Evolutionary conservation across 2,113 vertebrate species (phyloP).

Genomic region (Arvicanthis niloticus): DNA sequence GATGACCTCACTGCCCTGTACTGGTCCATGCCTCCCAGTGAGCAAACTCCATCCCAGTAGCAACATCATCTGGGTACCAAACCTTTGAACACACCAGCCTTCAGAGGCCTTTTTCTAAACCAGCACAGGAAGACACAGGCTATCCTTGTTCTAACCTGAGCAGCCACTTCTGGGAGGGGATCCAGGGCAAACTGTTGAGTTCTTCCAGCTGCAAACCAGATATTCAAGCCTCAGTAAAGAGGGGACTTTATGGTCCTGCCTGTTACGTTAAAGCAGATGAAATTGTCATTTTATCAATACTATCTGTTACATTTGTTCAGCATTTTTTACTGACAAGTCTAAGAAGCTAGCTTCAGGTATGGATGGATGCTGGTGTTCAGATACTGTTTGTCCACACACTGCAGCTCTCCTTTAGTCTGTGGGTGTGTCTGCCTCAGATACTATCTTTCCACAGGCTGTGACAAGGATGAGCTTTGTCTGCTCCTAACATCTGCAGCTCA

Average conservation of each 20-base stretch:
- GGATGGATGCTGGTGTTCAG: background rate
- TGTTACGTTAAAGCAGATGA: background rate
- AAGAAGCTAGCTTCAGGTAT: background rate
- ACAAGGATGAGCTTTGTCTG: background rate
- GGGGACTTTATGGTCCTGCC: background rate
- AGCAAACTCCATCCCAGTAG: background rate
- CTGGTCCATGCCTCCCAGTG: too few species aligned
- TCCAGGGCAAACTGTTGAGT: background rate
- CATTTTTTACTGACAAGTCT: background rate
- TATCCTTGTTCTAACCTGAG: background rate
- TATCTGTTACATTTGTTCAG: background rate
- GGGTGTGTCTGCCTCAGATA: background rate
- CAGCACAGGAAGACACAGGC: background rate
- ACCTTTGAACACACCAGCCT: background rate
- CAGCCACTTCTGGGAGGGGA: background rate
- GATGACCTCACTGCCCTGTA: background rate
- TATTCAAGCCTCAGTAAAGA: constrained; percentile 36
- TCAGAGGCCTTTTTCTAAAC: background rate
- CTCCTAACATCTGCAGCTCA: background rate
- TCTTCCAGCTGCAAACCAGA: background rate
- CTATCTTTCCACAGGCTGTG: background rate
- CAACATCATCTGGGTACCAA: background rate
- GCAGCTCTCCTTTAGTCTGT: background rate
- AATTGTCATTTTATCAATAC: background rate
- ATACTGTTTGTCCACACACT: background rate